Base-by-base conservation (phyloP, 1,140 invertebrate genomes). In the Rhagoletis pomonella region DNA sequence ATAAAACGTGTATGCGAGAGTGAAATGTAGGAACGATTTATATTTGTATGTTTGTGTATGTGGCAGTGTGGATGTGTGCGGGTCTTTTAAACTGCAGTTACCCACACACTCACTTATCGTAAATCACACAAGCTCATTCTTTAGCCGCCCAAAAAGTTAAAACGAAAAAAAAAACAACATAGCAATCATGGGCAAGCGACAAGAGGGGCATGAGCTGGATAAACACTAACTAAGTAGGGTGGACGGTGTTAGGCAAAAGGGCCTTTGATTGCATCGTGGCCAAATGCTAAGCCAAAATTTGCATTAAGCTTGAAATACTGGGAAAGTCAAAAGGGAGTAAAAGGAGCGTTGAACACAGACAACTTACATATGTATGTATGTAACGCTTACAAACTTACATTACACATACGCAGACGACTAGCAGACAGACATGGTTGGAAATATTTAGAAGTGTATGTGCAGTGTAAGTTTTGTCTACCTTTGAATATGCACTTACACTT, bases 271-370 rank as follows among this genome's bases (percentile, higher is more conserved):
- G 47, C 73, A 55, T 81, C 47, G 73, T 81, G 73, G 73, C 73
- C 73, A 81, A 81, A 81, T 58, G 73, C 73, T 81, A 81, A 55
- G 73, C 73, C 73, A 81, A 44, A 81, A 81, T 81, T 81, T 81
- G 47, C 73, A 81, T 81, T 81, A 81, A 81, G 73, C 29, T 81
- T 81, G 47, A 50, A 81, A 81, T 81, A 81, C 50, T 81, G 55
- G 73, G 10, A 55, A 55, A 81, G 44, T 55, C 17, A 81, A 17
- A 81, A 55, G 6, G 73, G 47, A 81, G 47, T 50, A 19, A 81
- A 81, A 55, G 47, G 6, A 58, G 17, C n/a, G 19, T 29, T 29
- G 3, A 50, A 81, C 47, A n/a, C n/a, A 81, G 9, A 81, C 47
- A 50, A 50, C 14, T 29, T 19, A 19, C 47, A 67, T 39, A 29